These are phyloP conservation scores for Astyanax mexicanus DNA, from an alignment of 2,797 vertebrate species.

Conservation along the genomic window DNA sequence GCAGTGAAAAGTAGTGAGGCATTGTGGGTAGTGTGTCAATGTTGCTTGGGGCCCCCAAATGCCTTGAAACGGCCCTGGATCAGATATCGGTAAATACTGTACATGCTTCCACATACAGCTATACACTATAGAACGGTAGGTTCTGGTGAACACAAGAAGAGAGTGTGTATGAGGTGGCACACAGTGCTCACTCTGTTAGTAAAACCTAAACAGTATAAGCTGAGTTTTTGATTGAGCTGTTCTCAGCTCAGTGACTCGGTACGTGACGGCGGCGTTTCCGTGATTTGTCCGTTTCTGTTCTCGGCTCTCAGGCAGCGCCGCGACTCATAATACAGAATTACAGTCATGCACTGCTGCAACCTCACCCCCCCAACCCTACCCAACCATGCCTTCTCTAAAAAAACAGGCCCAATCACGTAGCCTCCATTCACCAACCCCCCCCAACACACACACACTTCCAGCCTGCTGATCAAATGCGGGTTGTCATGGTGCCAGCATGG, in stretches of 20 bases:
- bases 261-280: background rate
- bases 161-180: too few species aligned
- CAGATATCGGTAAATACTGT: too few species aligned
- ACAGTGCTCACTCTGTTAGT: too few species aligned
- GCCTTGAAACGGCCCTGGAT: too few species aligned
- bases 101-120: too few species aligned
- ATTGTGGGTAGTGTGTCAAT: too few species aligned
- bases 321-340: slow-evolving; percentile 1
- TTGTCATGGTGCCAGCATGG: slow-evolving; percentile 82
- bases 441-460: slow-evolving; percentile 74
- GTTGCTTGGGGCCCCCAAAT: too few species aligned
- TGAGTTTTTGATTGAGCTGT: background rate
- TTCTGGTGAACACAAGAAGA: too few species aligned
- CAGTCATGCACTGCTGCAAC: background rate
- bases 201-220: too few species aligned
- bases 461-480: slow-evolving; percentile 67
- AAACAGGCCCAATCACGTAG: slow-evolving; percentile 9
- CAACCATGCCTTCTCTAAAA: background rate
- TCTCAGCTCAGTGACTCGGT: background rate
- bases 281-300: background rate
- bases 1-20: too few species aligned
- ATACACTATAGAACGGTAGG: too few species aligned
- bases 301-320: background rate
- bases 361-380: too few species aligned
- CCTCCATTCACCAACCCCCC: slow-evolving; percentile 62